Base-by-base conservation (phyloP, 2,113 vertebrate genomes). In the Triplophysa tibetana region DNA sequence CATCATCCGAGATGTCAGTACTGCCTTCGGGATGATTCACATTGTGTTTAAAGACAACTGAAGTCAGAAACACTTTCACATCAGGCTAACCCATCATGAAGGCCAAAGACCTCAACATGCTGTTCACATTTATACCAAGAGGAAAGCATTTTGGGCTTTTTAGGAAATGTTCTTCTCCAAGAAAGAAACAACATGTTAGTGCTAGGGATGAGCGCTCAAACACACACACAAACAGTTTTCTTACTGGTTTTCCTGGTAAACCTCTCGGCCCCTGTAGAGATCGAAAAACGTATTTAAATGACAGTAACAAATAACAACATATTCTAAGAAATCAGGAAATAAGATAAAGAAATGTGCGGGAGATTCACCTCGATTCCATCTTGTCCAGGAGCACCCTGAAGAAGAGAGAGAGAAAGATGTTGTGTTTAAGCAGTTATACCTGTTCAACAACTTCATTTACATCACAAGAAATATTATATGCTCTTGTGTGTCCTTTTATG, bases 161-260 rank as follows among this genome's bases (percentile, higher is more conserved):
- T 67, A 43, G 54, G 50, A 64, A 26, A 62, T 26, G 24, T n/a
- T 16, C 10, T 48, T 33, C 16, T 26, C 69, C n/a, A 72, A 38
- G 52, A 63, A 23, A 54, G 17, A 78, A 70, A 48, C 24, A 70
- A 52, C 67, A 70, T 70, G 45, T 70, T 29, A 24, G 48, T 11
- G 52, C 45, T 24, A 65, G 2, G 68, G 5, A 48, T 52, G 64
- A 43, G 54, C 43, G 33, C 38, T 61, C 43, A 60, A 14, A 61
- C 24, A 67, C 13, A 16, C 29, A 26, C 48, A 68, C 61, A 41
- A 11, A 21, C 8, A n/a, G 62, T 19, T 52, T n/a, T 76, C 90
- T 74, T 87, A 96, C 96, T 91, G 94, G 92, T 84, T 90, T 91
- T 65, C 96, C 96, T 73, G 94, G 91, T 52, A 88, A 86, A 86